These are phyloP conservation scores for Trogon melanurus DNA, from an alignment of 2,113 vertebrate genomes.

Conservation along the genomic window DNA sequence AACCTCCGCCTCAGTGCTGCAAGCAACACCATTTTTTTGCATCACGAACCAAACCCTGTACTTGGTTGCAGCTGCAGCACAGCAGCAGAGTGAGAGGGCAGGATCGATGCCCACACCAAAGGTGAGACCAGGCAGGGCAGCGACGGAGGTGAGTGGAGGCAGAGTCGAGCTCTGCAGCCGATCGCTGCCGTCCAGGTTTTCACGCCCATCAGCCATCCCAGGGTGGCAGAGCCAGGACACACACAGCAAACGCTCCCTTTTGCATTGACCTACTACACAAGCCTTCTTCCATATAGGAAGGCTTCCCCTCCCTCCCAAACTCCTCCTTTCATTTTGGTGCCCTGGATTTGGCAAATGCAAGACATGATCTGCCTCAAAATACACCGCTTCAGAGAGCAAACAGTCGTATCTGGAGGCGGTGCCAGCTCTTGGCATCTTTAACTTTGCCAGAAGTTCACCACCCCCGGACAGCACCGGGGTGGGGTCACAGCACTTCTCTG, in stretches of 20 bases:
- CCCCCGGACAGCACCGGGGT: neutral
- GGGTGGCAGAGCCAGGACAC: neutral
- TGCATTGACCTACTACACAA: neutral
- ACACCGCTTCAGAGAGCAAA: neutral
- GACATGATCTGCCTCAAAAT: neutral
- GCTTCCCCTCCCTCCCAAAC: neutral
- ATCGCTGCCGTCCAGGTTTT: neutral
- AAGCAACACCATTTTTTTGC: neutral
- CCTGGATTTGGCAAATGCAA: conserved; percentile 12
- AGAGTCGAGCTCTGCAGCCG: neutral
- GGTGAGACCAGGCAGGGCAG: neutral
- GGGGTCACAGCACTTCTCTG: neutral
- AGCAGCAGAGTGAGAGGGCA: neutral
- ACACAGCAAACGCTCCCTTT: neutral
- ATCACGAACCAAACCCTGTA: neutral
- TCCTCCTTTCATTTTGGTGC: conserved; percentile 2
- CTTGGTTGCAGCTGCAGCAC: neutral
- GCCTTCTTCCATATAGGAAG: neutral
- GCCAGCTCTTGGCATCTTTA: neutral
- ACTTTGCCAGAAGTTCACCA: conserved; percentile 51
- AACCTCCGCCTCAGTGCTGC: neutral
- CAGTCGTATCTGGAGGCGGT: conserved; percentile 12
- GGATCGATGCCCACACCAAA: rapidly evolving
- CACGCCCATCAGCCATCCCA: neutral
- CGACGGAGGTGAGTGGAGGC: neutral